Base-by-base conservation (phyloP, 2,113 vertebrate genomes). In the Rhipidura dahli region DNA sequence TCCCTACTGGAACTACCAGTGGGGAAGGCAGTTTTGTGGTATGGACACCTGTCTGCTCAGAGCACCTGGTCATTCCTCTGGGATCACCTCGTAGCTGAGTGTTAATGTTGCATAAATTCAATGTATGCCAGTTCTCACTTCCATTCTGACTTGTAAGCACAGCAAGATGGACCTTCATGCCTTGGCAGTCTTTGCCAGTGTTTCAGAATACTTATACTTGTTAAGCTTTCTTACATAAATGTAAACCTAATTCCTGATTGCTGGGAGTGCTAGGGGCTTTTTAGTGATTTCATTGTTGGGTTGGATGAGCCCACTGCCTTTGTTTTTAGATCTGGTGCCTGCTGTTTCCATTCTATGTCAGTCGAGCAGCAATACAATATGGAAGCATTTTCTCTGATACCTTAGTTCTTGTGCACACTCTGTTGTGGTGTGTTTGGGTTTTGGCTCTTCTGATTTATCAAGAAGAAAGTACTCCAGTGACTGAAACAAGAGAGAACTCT, bases 321-420 rank as follows among this genome's bases (percentile, higher is more conserved):
- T 37, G 17, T 63, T 69, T 40, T 65, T 81, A n/a, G 42, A 31
- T 79, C 49, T 47, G 11, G 4, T 8, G 30, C 60, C 79, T 24
- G 7, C 0, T 72, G 11, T 85, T 87, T 88, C 70, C 18, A 31
- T 82, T 72, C 13, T 1, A 0, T 30, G n/a, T 56, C 45, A 54
- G 1, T 42, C 1, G 0, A 82, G 33, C 44, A 71, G 30, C 0
- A 1, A 10, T 35, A 30, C 24, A 63, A 13, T 19, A 6, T 8
- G 70, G 40, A 77, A 54, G 27, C 2, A 7, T 75, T 51, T 82
- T 37, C 49, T 75, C 53, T 57, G 35, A 4, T 61, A 44, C 18
- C 19, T 51, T 44, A 22, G 19, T 57, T 76, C n/a, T 65, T 65
- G 18, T 64, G 35, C 24, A 6, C 45, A 8, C 13, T 23, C 21